A percentile compares a stretch with the other conserved stretches of the same genome.
Evolutionary conservation across 2,888 invertebrate species (phyloP).

Genomic region (Acheta domesticus): DNA sequence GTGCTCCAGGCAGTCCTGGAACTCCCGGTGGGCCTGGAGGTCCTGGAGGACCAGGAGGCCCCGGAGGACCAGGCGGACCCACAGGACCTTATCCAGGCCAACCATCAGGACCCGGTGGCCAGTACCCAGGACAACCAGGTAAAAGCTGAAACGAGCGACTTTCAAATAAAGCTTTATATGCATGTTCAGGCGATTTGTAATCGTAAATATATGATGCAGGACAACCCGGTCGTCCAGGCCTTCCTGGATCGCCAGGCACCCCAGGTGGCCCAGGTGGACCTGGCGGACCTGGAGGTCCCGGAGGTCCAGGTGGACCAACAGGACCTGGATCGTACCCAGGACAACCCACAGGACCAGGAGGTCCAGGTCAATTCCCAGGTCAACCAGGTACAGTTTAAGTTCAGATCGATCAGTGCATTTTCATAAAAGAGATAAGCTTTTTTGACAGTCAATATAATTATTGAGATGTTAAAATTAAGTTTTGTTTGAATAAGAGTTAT

Average conservation of each 20-base stretch:
- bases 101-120: neutral
- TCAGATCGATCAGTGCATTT: too few species aligned
- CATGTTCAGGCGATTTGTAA: too few species aligned
- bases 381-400: constrained; percentile 36
- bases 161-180: too few species aligned
- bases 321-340: constrained; percentile 34
- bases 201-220: constrained; percentile 30
- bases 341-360: constrained; percentile 32
- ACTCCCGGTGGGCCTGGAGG: constrained; percentile 27
- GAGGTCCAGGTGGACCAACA: neutral
- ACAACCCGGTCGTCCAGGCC: constrained; percentile 37
- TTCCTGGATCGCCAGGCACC: constrained; percentile 39
- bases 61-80: constrained; percentile 28
- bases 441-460: too few species aligned
- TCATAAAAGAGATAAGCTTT: too few species aligned
- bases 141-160: neutral
- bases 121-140: constrained; percentile 26
- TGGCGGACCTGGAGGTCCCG: constrained; percentile 31
- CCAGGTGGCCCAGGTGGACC: constrained; percentile 41
- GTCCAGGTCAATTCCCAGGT: too few species aligned
- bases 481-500: too few species aligned
- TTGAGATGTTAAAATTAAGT: too few species aligned
- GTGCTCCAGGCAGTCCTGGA: constrained; percentile 40
- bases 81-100: constrained; percentile 33
- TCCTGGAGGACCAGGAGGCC: constrained; percentile 34